Conservation (phyloP, 1,140 invertebrate species). For the Lutraria rhynchaena region DNA sequence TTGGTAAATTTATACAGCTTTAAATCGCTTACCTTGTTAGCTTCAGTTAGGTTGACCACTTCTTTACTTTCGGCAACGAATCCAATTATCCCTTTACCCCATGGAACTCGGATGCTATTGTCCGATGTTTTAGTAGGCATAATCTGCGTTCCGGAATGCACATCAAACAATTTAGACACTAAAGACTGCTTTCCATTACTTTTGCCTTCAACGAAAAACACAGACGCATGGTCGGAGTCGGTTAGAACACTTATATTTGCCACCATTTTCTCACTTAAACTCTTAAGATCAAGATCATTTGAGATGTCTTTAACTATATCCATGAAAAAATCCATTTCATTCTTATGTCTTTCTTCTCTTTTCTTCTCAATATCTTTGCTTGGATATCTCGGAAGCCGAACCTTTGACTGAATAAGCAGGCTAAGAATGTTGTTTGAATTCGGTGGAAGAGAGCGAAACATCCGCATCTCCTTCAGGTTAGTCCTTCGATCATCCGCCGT, state of each 20-base stretch:
- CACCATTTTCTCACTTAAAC: constrained; percentile 97
- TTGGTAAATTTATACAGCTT: no score
- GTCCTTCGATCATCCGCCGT: constrained; percentile 66
- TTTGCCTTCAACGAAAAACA: constrained; percentile 93
- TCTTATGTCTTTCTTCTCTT: constrained; percentile 85
- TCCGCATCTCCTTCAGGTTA: constrained; percentile 75
- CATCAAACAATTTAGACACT: constrained; percentile 97
- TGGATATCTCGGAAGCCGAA: constrained; percentile 74
- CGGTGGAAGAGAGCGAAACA: constrained; percentile 76
- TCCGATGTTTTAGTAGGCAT: constrained; percentile 86
- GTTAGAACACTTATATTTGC: constrained; percentile 96
- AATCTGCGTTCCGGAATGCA: constrained; percentile 86
- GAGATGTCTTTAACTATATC: constrained; percentile 98
- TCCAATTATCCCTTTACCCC: constrained; percentile 93
- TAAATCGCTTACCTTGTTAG: constrained; percentile 95
- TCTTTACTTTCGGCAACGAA: constrained; percentile 96
- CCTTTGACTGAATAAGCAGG: constrained; percentile 74
- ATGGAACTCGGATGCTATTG: constrained; percentile 83
- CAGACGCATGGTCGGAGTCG: constrained; percentile 94
- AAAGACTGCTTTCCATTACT: constrained; percentile 84
- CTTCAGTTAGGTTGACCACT: constrained; percentile 95
- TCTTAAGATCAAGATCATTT: constrained; percentile 95
- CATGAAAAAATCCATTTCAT: constrained; percentile 97
- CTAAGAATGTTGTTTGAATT: constrained; percentile 75
- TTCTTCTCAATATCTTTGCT: constrained; percentile 78